phyloP scores from a whole-genome alignment of 2,888 invertebrate genomes.

The Ochlodes sylvanus region DNA sequence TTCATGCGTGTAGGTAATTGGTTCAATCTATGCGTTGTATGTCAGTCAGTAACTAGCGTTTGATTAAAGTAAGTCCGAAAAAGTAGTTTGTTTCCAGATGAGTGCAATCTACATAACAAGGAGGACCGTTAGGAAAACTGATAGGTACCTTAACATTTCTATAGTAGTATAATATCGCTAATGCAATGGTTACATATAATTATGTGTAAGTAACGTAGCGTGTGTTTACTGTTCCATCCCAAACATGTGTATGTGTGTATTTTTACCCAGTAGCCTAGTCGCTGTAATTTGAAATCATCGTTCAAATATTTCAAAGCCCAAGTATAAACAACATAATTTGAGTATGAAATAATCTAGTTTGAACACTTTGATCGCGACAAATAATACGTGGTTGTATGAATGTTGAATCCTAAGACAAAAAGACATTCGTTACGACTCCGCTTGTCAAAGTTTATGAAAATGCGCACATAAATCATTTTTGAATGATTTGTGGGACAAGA shows the following conservation, averaged over 20 bases:
- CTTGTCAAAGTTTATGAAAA: slow-evolving; percentile 25
- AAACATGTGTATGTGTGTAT: background rate
- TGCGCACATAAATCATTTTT: slow-evolving; percentile 12
- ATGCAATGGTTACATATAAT: too few relatives aligned
- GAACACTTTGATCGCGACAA: slow-evolving; percentile 13
- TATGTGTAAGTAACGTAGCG: too few relatives aligned
- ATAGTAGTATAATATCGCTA: too few relatives aligned
- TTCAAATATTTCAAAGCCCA: background rate
- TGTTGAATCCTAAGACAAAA: slow-evolving; percentile 16
- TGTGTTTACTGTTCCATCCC: too few relatives aligned
- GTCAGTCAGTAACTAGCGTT: too few relatives aligned
- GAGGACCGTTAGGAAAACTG: too few relatives aligned
- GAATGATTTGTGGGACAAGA: slow-evolving; percentile 19
- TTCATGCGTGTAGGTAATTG: too few relatives aligned
- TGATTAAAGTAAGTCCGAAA: too few relatives aligned
- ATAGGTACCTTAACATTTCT: too few relatives aligned
- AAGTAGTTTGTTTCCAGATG: too few relatives aligned
- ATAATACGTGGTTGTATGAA: background rate
- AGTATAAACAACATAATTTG: slow-evolving; percentile 10
- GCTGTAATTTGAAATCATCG: slow-evolving; percentile 1
- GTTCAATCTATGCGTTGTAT: too few relatives aligned
- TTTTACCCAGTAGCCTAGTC: background rate
- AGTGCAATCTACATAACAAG: too few relatives aligned
- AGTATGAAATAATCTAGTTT: slow-evolving; percentile 11
- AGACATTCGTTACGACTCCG: slow-evolving; percentile 27